These are phyloP conservation scores for Fulica atra DNA, from an alignment of 2,113 vertebrate species.

Conservation along the genomic window DNA sequence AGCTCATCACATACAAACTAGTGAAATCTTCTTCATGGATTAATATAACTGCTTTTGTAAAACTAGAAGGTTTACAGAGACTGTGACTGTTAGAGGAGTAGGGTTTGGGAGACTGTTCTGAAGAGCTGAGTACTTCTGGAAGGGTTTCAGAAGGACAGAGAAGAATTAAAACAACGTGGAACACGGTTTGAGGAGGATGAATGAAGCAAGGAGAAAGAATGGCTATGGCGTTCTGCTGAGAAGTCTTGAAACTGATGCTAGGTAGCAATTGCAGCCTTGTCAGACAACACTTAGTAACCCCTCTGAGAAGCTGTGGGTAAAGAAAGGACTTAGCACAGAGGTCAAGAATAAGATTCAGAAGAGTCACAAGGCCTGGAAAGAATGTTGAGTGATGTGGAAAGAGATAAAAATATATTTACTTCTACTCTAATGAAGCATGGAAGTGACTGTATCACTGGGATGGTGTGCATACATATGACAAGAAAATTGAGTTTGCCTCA, in stretches of 20 bases:
- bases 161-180: not conserved
- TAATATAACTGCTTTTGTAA: not conserved
- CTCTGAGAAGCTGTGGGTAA: not conserved
- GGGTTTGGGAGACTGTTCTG: not conserved
- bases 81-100: not conserved
- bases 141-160: not conserved
- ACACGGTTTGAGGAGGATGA: not conserved
- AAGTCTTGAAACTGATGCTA: not conserved
- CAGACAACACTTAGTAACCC: not conserved
- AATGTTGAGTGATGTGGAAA: not conserved
- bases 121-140: not conserved
- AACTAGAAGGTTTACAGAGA: not conserved
- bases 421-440: not conserved
- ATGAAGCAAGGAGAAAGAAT: not conserved
- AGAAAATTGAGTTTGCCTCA: not conserved
- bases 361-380: not conserved
- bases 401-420: not conserved
- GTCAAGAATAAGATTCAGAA: not conserved
- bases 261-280: not conserved
- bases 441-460: not conserved
- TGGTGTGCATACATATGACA: not conserved
- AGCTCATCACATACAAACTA: not conserved
- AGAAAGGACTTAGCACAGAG: not conserved
- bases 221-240: not conserved
- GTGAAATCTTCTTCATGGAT: not conserved